These are phyloP conservation scores for Pterocles burchelli DNA, from an alignment of 2,113 vertebrate genomes.

Conservation along the genomic window DNA sequence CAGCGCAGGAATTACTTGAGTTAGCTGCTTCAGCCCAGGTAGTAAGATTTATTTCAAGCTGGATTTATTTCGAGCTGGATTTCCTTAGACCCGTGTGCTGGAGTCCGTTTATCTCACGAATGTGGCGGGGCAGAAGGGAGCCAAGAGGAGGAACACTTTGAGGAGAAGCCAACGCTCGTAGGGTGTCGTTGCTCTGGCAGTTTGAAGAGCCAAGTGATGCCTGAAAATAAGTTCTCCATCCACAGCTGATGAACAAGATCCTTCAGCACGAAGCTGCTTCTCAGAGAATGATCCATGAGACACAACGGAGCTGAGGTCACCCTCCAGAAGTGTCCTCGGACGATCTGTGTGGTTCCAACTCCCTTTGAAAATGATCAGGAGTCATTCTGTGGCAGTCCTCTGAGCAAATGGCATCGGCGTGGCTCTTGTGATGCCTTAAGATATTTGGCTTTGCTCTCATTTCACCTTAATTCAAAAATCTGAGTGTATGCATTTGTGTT, in stretches of 20 bases:
- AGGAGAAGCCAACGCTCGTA: fast-evolving
- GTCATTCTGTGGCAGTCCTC: background rate
- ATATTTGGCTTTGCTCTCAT: background rate
- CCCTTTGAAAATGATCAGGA: background rate
- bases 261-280: background rate
- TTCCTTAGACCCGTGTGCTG: background rate
- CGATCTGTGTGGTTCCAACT: background rate
- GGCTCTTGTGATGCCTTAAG: background rate
- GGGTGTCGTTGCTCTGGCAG: background rate
- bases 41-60: background rate
- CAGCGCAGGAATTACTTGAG: background rate
- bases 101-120: background rate
- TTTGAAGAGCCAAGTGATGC: background rate
- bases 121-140: too few relatives aligned
- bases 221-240: fast-evolving
- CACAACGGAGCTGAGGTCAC: background rate
- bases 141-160: background rate
- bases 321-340: background rate
- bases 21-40: background rate
- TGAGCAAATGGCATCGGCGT: background rate
- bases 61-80: background rate
- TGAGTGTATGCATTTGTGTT: fast-evolving
- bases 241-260: background rate
- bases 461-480: background rate
- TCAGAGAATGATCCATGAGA: too few relatives aligned